These are phyloP conservation scores for Stegophylla sp. DNA, from an alignment of 2,888 invertebrate genomes.

Conservation along the genomic window DNA sequence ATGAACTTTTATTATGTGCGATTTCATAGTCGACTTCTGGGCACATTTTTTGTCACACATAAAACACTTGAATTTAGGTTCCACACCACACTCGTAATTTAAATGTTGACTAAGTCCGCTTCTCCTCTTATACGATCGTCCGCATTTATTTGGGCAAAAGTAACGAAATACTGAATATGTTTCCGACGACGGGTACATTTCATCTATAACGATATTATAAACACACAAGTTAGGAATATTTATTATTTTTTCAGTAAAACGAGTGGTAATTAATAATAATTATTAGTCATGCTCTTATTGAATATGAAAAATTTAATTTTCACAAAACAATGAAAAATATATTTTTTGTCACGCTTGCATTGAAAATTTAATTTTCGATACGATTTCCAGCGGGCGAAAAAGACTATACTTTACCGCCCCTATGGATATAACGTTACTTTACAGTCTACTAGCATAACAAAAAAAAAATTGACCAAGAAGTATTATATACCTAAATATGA, in stretches of 20 bases:
- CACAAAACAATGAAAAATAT: no score
- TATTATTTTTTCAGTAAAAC: no score
- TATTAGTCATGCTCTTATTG: no score
- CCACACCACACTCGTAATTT: conserved; percentile 60
- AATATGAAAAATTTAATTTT: no score
- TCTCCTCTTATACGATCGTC: conserved; percentile 58
- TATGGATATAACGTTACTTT: background rate
- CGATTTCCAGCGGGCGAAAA: background rate
- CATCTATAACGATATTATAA: background rate
- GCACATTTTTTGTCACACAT: conserved; percentile 57
- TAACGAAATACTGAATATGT: conserved; percentile 7
- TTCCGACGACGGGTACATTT: no score
- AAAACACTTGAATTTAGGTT: conserved; percentile 58
- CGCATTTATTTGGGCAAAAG: conserved; percentile 59
- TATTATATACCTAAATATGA: no score
- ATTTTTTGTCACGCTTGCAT: no score
- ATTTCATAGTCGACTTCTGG: conserved; percentile 60
- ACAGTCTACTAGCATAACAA: background rate
- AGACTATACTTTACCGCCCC: background rate
- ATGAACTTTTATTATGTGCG: conserved; percentile 56
- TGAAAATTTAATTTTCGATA: no score
- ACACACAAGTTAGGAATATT: background rate
- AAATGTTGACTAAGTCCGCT: conserved; percentile 35
- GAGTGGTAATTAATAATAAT: no score
- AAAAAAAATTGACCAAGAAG: background rate